These are phyloP conservation scores for Megastigmus dorsalis DNA, from an alignment of 2,888 invertebrate species.

Conservation along the genomic window DNA sequence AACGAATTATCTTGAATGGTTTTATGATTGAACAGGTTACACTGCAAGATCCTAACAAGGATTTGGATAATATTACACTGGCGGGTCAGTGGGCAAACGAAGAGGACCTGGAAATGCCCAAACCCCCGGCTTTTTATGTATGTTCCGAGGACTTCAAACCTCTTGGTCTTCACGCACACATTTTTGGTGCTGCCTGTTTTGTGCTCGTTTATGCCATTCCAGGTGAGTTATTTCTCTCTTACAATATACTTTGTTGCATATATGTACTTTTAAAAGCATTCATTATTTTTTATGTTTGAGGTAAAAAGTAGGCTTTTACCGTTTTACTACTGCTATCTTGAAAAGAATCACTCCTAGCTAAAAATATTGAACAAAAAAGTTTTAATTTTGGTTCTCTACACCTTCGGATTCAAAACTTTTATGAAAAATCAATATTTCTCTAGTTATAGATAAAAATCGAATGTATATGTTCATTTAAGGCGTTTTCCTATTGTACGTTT, in stretches of 20 bases:
- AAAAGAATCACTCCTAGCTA: neutral
- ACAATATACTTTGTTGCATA: too few relatives aligned
- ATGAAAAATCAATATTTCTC: too few relatives aligned
- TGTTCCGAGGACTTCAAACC: slow-evolving; percentile 82
- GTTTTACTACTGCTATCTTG: neutral
- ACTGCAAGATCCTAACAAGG: slow-evolving; percentile 58
- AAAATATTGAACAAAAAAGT: too few relatives aligned
- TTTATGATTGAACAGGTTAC: slow-evolving; percentile 58
- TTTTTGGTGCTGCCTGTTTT: slow-evolving; percentile 83
- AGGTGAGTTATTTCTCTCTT: slow-evolving; percentile 76
- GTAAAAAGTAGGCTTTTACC: neutral
- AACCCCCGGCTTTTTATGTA: slow-evolving; percentile 74
- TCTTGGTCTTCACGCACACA: slow-evolving; percentile 76
- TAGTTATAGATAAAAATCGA: too few relatives aligned
- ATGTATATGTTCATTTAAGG: too few relatives aligned
- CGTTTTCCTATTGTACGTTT: too few relatives aligned
- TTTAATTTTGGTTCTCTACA: too few relatives aligned
- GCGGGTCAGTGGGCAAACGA: slow-evolving; percentile 52
- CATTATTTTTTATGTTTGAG: too few relatives aligned
- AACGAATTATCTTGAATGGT: too few relatives aligned
- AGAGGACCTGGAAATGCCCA: slow-evolving; percentile 46
- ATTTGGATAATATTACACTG: slow-evolving; percentile 61
- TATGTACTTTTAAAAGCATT: too few relatives aligned
- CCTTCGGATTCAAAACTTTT: too few relatives aligned
- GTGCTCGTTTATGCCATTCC: slow-evolving; percentile 86